A percentile compares a stretch with the other conserved stretches of the same genome.
These are phyloP conservation scores for Euschistus heros DNA, from an alignment of 1,140 invertebrate species.

Conservation along the genomic window DNA sequence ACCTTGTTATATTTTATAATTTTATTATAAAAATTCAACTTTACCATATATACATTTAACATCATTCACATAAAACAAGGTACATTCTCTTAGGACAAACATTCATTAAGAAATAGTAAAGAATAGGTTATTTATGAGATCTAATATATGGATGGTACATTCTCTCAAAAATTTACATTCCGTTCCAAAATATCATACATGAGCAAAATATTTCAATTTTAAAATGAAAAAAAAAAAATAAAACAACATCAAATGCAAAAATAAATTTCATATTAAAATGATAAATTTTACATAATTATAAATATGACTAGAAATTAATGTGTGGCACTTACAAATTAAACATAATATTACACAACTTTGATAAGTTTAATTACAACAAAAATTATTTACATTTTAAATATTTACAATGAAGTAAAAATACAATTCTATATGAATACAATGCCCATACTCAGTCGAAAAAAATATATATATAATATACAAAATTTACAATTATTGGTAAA, in stretches of 20 bases:
- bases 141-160: neutral
- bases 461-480: conserved; percentile 11
- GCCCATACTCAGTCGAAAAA: conserved; percentile 13
- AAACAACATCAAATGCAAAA: neutral
- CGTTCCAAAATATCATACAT: neutral
- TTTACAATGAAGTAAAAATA: conserved; percentile 9
- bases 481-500: neutral
- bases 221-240: neutral
- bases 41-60: neutral
- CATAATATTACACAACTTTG: neutral
- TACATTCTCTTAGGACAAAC: too few species aligned
- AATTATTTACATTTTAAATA: conserved; percentile 6
- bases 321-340: conserved; percentile 6
- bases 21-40: neutral
- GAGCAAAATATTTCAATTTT: neutral
- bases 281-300: neutral
- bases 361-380: conserved; percentile 8
- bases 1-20: neutral
- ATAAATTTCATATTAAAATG: neutral
- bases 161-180: neutral
- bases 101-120: too few species aligned
- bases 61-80: conserved; percentile 1
- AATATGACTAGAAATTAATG: conserved; percentile 15
- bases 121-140: neutral
- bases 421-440: neutral